Evolutionary conservation across 2,888 invertebrate genomes (phyloP), one percentile per base, ranked within the genome.

Genomic region (Zele albiditarsus): DNA sequence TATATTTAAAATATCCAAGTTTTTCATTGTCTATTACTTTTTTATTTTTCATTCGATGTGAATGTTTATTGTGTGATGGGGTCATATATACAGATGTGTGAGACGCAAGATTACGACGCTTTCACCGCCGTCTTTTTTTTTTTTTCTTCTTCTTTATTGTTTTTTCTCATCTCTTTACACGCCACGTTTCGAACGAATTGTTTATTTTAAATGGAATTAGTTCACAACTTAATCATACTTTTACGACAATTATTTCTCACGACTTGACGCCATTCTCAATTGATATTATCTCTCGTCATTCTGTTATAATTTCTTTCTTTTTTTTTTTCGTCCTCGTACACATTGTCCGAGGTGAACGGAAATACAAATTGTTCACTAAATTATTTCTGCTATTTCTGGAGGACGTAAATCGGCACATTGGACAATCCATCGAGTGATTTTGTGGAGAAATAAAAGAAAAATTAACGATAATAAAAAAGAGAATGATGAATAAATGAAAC

Each of bases 201-300:
- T 71, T 14, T 71, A 28, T 16, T 63, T 3, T 46, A 28, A n/a
- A 60, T 25, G 28, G 31, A 71, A 62, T 62, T 14, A 71, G 71
- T 63, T 71, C 71, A 28, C 71, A 63, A 62, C 63, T 71, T 71
- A 63, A 71, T 71, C 31, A 63, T 62, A 63, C 28, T 63, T 62
- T 71, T 63, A 46, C 63, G 63, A 71, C 49, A 71, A 71, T 63
- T 71, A 71, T 71, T 38, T 71, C 71, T 71, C 71, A 71, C 71
- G 71, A 25, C 63, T 71, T 60, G 25, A 62, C 46, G 62, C 49
- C 53, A 71, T 71, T 58, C 60, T 60, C 70, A 70, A 60, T 58
- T 66, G 66, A 46, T 46, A 33, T 46, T 46, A 46, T 66, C n/a
- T 66, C 25, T 65, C n/a, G 5, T 16, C 20, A n/a, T 31, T 31